Evolutionary conservation across 2,113 vertebrate genomes (phyloP).

Genomic region (Fukomys damarensis): DNA sequence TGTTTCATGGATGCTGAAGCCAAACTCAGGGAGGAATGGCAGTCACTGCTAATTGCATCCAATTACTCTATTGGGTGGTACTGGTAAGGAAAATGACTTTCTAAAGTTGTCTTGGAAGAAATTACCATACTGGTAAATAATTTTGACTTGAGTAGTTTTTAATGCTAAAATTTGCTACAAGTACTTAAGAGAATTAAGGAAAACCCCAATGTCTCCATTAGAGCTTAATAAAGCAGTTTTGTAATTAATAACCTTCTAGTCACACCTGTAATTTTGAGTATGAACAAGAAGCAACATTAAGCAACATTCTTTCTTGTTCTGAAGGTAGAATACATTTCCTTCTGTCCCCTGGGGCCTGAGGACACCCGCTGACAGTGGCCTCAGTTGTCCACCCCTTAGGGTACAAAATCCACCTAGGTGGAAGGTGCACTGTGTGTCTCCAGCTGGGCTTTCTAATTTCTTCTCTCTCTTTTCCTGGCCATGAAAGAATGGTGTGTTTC

Average conservation of each 20-base stretch:
- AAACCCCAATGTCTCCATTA: neutral
- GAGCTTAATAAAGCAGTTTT: constrained; percentile 79
- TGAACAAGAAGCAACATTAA: constrained; percentile 66
- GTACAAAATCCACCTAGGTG: neutral
- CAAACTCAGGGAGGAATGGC: constrained; percentile 64
- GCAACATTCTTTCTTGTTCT: neutral
- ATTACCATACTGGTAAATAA: constrained; percentile 83
- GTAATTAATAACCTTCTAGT: constrained; percentile 79
- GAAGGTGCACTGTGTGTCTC: neutral
- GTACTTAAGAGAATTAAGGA: constrained; percentile 71
- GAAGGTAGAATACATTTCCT: constrained; percentile 24
- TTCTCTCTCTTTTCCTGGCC: neutral
- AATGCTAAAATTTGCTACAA: constrained; percentile 81
- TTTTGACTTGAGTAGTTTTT: constrained; percentile 83
- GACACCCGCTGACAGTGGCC: neutral
- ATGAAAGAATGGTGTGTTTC: neutral
- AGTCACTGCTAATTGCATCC: constrained; percentile 43
- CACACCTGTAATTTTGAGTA: constrained; percentile 78
- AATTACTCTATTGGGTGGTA: constrained; percentile 36
- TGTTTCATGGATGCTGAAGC: constrained; percentile 37
- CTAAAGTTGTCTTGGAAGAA: constrained; percentile 69
- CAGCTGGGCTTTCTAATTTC: neutral
- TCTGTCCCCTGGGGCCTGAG: neutral
- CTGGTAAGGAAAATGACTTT: constrained; percentile 68
- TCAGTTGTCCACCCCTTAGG: constrained; percentile 51